Evolutionary conservation across 2,888 invertebrate genomes (phyloP), one percentile per base, ranked within the genome.

Genomic region (Odontocolon sp.): DNA sequence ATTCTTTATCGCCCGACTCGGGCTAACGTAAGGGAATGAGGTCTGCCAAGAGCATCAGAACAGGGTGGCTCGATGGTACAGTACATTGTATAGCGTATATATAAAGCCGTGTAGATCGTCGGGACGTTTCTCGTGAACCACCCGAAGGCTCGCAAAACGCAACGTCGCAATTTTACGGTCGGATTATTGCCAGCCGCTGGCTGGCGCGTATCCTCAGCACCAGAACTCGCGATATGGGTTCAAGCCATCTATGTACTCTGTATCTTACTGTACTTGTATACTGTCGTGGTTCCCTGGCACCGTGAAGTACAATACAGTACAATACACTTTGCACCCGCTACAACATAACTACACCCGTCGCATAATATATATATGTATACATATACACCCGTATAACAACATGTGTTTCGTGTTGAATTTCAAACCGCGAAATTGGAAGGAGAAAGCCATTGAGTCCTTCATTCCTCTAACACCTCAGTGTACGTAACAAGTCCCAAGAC

Each of bases 151-250:
- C 26, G 74, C 72, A 69, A 79, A 76, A 68, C 61, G 77, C 74
- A 79, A 70, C 70, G 72, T 75, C 64, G 75, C 78, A 80, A 79
- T 80, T 80, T 80, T 75, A 80, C 77, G 78, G 66, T 78, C 63
- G 78, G 66, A 76, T 78, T 80, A 72, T 80, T 78, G 72, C 72
- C 74, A 69, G 56, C 69, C 50, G 73, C 56, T 67, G 23, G 74
- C 67, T 73, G 38, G 36, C 56, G 33, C 54, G 16, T 66, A 59
- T 28, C 50, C 59, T 40, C 28, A 56, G 21, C 47, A 45, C 31
- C 36, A 66, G 64, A 66, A 59, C 33, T 54, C 75, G 36, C 33
- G 59, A 76, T 76, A 47, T 42, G 70, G 70, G 45, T 45, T 36
- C 66, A 45, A 36, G 28, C 59, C 52, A 36, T 42, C 59, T 52